A percentile compares a stretch with the other conserved stretches of the same genome.
These are phyloP conservation scores for Limonius californicus DNA, from an alignment of 1,140 invertebrate species.

Conservation along the genomic window DNA sequence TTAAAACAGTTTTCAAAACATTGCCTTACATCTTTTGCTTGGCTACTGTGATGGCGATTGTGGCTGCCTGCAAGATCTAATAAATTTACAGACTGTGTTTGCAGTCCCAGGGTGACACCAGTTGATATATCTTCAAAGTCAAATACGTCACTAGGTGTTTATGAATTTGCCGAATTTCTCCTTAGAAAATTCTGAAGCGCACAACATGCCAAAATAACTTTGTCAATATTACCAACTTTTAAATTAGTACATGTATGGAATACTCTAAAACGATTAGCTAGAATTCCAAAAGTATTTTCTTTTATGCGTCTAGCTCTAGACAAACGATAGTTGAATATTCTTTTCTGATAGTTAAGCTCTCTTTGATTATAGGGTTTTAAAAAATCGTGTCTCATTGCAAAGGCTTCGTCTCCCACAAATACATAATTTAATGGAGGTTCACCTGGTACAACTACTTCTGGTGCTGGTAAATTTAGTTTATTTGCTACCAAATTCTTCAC, in stretches of 20 bases:
- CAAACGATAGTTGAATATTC: slow-evolving; percentile 41
- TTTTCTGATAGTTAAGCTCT: slow-evolving; percentile 26
- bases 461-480: slow-evolving; percentile 27
- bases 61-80: not conserved
- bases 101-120: not conserved
- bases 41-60: not conserved
- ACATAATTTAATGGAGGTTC: slow-evolving; percentile 21
- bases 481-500: too few species aligned
- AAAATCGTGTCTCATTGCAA: slow-evolving; percentile 37
- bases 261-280: slow-evolving; percentile 43
- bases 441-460: slow-evolving; percentile 18
- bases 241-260: slow-evolving; percentile 7
- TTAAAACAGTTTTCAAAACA: slow-evolving; percentile 19
- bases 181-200: slow-evolving; percentile 4
- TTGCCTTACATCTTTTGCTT: slow-evolving; percentile 17
- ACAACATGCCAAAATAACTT: not conserved
- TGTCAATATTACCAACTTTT: slow-evolving; percentile 1
- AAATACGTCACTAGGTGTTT: not conserved
- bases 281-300: slow-evolving; percentile 18
- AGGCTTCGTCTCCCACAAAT: slow-evolving; percentile 35
- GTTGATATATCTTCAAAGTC: slow-evolving; percentile 1
- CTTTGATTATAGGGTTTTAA: slow-evolving; percentile 43
- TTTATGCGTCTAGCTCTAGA: slow-evolving; percentile 34
- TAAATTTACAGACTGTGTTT: not conserved
- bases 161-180: not conserved